Conservation (phyloP, 1,140 invertebrate genomes). For the Leptestheria dahalacensis region DNA sequence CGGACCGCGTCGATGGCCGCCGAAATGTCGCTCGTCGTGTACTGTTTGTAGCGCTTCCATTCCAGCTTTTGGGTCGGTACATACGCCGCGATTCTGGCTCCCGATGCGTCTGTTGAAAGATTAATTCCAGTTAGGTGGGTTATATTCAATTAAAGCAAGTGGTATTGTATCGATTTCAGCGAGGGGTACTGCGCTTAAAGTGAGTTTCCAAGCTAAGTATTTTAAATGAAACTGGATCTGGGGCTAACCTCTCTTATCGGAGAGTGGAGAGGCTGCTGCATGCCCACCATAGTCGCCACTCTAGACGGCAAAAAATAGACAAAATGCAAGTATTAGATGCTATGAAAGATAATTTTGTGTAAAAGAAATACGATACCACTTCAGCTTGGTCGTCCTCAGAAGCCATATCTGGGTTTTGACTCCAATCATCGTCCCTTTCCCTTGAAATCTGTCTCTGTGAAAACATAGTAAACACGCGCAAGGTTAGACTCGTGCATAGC, state of each 20-base stretch:
- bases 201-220: too few species aligned
- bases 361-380: neutral
- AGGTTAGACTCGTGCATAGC: too few species aligned
- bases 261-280: conserved; percentile 4
- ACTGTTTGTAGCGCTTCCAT: conserved; percentile 87
- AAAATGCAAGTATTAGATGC: neutral
- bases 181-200: too few species aligned
- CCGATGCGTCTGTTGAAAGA: conserved; percentile 6
- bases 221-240: neutral
- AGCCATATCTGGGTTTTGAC: conserved; percentile 6
- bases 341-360: neutral
- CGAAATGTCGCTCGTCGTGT: conserved; percentile 68
- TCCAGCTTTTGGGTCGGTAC: conserved; percentile 64
- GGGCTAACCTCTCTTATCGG: conserved; percentile 13
- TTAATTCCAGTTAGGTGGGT: too few species aligned
- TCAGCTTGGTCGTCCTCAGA: conserved; percentile 12
- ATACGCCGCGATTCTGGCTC: conserved; percentile 41
- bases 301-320: neutral
- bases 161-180: too few species aligned
- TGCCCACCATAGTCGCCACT: conserved; percentile 13
- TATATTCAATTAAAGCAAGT: too few species aligned
- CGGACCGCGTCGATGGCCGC: conserved; percentile 69
- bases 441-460: neutral
- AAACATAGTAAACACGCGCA: too few species aligned
- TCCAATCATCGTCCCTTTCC: conserved; percentile 10